A percentile compares a stretch with the other conserved stretches of the same genome.
Conservation (phyloP, 2,113 vertebrate genomes). For the Piaya cayana region DNA sequence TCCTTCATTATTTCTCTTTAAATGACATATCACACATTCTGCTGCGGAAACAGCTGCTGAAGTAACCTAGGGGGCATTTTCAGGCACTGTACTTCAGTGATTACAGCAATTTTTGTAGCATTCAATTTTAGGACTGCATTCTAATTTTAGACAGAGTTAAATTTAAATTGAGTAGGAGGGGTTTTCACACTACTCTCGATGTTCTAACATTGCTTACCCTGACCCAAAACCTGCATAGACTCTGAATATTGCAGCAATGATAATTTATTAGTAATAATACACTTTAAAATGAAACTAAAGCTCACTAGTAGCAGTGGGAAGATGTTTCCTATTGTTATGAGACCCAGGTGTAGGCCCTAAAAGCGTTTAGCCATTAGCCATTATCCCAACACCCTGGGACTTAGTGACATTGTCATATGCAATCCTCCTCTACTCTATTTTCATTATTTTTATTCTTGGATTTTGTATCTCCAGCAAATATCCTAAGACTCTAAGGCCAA, state of each 20-base stretch:
- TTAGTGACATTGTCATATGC: background rate
- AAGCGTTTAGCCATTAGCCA: background rate
- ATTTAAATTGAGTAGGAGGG: constrained; percentile 47
- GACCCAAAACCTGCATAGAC: background rate
- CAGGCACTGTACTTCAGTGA: constrained; percentile 44
- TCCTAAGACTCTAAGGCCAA: background rate
- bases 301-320: background rate
- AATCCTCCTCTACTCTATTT: background rate
- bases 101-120: constrained; percentile 53
- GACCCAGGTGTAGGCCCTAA: background rate
- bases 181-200: background rate
- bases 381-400: background rate
- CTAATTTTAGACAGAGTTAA: constrained; percentile 47
- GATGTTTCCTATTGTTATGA: background rate
- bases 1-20: background rate
- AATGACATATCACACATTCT: constrained; percentile 14
- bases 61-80: constrained; percentile 54
- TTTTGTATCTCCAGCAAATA: background rate
- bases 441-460: background rate
- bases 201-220: background rate
- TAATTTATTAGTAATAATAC: background rate
- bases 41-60: constrained; percentile 32
- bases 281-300: background rate
- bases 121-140: constrained; percentile 28
- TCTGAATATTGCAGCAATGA: background rate